Percentiles rank a stretch among this genome's conserved stretches.
Evolutionary conservation across 2,888 invertebrate genomes (phyloP).

Genomic region (Heliconius hortense): DNA sequence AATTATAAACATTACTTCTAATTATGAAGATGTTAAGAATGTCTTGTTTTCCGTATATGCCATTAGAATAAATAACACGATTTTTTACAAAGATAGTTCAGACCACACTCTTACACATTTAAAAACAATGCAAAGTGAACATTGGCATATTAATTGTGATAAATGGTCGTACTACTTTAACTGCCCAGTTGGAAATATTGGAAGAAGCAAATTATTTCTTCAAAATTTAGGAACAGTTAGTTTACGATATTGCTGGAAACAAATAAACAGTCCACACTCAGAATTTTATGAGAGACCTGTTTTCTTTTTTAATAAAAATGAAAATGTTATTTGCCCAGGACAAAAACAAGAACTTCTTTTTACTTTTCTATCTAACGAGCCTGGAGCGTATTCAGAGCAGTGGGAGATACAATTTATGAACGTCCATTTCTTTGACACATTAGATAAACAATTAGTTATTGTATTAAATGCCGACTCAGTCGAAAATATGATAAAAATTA

Average conservation of each 20-base stretch:
- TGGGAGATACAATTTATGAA: slow-evolving; percentile 79
- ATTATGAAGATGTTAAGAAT: slow-evolving; percentile 37
- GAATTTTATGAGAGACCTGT: slow-evolving; percentile 61
- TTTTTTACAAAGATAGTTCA: slow-evolving; percentile 58
- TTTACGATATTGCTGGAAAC: slow-evolving; percentile 77
- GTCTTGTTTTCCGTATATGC: slow-evolving; percentile 56
- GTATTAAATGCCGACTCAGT: slow-evolving; percentile 64
- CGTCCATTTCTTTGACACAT: slow-evolving; percentile 60
- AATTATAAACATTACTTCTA: slow-evolving; percentile 48
- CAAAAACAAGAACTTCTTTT: slow-evolving; percentile 68
- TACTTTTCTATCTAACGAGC: slow-evolving; percentile 69
- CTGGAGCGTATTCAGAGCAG: slow-evolving; percentile 67
- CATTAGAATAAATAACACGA: slow-evolving; percentile 65
- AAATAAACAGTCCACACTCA: slow-evolving; percentile 57
- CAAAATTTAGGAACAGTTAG: slow-evolving; percentile 78
- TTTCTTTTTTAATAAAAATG: slow-evolving; percentile 83
- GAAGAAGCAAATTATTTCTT: slow-evolving; percentile 64
- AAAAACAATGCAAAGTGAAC: slow-evolving; percentile 50
- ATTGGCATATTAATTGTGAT: slow-evolving; percentile 57
- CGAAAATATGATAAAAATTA: slow-evolving; percentile 53
- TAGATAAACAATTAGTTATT: slow-evolving; percentile 57
- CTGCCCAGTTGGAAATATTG: slow-evolving; percentile 57
- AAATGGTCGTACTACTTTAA: slow-evolving; percentile 74
- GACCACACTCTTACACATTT: slow-evolving; percentile 52
- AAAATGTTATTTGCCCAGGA: slow-evolving; percentile 77